Evolutionary conservation across 1,140 invertebrate genomes (phyloP).

Genomic region (Hyposmocoma kahamanoa): DNA sequence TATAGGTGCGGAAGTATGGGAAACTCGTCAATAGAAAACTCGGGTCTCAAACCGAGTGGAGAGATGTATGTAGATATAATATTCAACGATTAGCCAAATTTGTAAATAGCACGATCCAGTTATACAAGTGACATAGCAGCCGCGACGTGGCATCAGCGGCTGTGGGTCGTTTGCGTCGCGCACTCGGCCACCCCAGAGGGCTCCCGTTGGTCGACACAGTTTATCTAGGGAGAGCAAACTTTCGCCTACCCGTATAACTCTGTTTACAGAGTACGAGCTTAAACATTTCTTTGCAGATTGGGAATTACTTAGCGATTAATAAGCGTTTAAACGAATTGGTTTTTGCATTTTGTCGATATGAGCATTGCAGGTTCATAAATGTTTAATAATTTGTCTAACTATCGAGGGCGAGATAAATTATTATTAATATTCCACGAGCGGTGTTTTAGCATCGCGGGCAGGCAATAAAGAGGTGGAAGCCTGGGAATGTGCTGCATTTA

Average conservation of each 20-base stretch:
- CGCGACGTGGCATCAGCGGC: not conserved
- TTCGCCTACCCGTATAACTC: slow-evolving; percentile 32
- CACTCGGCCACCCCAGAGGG: not conserved
- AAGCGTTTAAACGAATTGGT: slow-evolving; percentile 29
- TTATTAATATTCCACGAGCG: slow-evolving; percentile 58
- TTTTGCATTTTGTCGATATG: slow-evolving; percentile 17
- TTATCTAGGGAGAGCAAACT: slow-evolving; percentile 35
- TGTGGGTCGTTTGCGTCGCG: slow-evolving; percentile 10
- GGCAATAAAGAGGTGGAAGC: slow-evolving; percentile 63
- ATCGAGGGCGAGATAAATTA: slow-evolving; percentile 41
- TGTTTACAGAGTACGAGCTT: slow-evolving; percentile 27
- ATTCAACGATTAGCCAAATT: slow-evolving; percentile 1
- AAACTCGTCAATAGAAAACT: not conserved
- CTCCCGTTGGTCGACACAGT: slow-evolving; percentile 9
- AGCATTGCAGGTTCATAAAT: slow-evolving; percentile 26
- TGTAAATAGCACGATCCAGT: slow-evolving; percentile 13
- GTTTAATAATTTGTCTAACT: slow-evolving; percentile 16
- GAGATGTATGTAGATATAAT: not conserved
- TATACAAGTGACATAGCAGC: slow-evolving; percentile 16
- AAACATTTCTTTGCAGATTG: slow-evolving; percentile 30
- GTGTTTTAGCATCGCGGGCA: slow-evolving; percentile 43
- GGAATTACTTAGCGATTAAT: slow-evolving; percentile 37
- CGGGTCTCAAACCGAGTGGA: not conserved
- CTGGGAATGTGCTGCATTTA: slow-evolving; percentile 65
- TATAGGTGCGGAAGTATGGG: not conserved